These are phyloP conservation scores for Neodiprion virginianus DNA, from an alignment of 1,140 invertebrate genomes.

Conservation along the genomic window DNA sequence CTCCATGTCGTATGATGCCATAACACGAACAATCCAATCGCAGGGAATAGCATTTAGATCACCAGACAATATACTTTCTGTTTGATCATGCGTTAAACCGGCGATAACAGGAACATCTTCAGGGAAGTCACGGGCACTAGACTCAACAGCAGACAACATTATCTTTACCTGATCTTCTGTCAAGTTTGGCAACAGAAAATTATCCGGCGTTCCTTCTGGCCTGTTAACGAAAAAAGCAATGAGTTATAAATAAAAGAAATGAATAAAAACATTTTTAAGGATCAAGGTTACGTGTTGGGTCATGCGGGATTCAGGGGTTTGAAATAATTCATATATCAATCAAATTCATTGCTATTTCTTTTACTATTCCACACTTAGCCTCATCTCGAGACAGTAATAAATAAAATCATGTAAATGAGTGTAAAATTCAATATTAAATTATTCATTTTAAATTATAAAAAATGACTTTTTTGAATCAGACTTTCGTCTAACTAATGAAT, in stretches of 20 bases:
- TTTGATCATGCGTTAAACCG: neutral
- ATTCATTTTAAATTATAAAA: slow-evolving; percentile 8
- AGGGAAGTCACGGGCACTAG: neutral
- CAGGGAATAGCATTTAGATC: neutral
- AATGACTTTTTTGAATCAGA: neutral
- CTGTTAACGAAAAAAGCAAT: neutral
- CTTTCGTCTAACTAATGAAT: neutral
- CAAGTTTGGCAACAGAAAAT: neutral
- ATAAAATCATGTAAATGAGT: neutral
- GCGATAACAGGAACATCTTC: neutral
- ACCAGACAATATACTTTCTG: neutral
- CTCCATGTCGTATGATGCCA: slow-evolving; percentile 10
- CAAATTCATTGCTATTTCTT: too few species aligned
- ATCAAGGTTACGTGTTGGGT: neutral
- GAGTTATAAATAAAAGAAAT: neutral
- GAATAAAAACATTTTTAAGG: neutral
- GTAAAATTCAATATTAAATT: slow-evolving; percentile 1
- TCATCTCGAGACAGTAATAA: slow-evolving; percentile 7
- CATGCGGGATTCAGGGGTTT: neutral
- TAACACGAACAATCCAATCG: neutral
- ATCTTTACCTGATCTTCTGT: neutral
- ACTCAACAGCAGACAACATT: neutral
- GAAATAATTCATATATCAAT: too few species aligned
- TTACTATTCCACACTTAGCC: neutral
- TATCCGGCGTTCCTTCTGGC: neutral